Percentiles rank a stretch among this genome's conserved stretches.
These are phyloP conservation scores for Cygnus buccinator DNA, from an alignment of 2,113 vertebrate genomes.

Conservation along the genomic window DNA sequence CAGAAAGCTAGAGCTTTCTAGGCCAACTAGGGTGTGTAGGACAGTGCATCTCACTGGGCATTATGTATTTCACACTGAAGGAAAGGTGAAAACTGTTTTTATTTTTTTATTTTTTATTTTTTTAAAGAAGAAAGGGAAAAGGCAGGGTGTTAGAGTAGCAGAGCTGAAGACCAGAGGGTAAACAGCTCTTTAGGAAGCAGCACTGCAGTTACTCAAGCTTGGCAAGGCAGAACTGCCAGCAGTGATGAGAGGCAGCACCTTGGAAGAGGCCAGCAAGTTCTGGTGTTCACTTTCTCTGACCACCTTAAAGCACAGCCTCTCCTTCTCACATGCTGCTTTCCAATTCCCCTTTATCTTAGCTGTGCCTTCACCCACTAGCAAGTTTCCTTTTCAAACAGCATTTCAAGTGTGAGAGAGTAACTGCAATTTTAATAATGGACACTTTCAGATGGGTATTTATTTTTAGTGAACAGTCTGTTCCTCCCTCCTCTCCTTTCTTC, in stretches of 20 bases:
- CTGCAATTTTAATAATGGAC: neutral
- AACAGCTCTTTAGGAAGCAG: neutral
- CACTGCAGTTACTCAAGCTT: accelerated
- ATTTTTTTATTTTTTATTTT: neutral
- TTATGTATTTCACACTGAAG: neutral
- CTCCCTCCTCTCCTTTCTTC: neutral
- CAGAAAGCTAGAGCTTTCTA: neutral
- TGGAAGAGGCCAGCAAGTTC: neutral
- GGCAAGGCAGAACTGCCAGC: neutral
- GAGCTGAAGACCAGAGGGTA: neutral
- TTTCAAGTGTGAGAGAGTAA: neutral
- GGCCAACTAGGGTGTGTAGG: neutral
- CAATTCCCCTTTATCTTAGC: neutral
- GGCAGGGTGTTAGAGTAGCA: too few relatives aligned
- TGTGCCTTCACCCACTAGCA: neutral
- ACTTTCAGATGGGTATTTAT: neutral
- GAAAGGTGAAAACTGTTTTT: neutral
- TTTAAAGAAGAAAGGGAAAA: neutral
- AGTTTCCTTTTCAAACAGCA: neutral
- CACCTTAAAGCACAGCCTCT: neutral
- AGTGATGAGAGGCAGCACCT: accelerated
- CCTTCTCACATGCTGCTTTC: neutral
- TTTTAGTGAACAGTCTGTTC: neutral
- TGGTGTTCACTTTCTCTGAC: neutral
- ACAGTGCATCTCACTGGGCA: neutral